Conservation (phyloP, 2,888 invertebrate species). For the Rhamphomyia laevipes region DNA sequence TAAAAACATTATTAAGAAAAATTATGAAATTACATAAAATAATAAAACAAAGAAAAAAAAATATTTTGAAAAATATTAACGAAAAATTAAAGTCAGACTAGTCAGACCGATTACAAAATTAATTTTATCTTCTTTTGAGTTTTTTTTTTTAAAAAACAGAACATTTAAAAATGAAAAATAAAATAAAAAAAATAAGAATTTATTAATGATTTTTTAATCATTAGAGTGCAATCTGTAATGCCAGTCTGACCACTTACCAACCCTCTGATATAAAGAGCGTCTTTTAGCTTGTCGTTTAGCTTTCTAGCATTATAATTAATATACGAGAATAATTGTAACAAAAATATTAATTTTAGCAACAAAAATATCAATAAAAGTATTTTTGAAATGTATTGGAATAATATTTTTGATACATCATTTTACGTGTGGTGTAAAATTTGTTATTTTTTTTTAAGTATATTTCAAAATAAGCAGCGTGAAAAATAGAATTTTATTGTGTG, state of each 20-base stretch:
- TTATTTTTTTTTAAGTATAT: slow-evolving; percentile 2
- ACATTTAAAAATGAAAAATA: too few relatives aligned
- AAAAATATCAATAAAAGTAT: background rate
- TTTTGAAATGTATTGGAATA: background rate
- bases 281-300: slow-evolving; percentile 60
- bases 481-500: slow-evolving; percentile 8
- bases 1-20: too few relatives aligned
- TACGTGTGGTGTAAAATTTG: slow-evolving; percentile 8
- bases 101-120: slow-evolving; percentile 11
- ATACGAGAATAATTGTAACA: background rate
- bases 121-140: background rate
- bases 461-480: slow-evolving; percentile 14
- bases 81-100: slow-evolving; percentile 21
- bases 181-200: background rate
- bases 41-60: slow-evolving; percentile 2
- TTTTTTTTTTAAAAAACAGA: too few relatives aligned
- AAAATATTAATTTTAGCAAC: background rate
- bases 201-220: background rate
- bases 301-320: slow-evolving; percentile 39
- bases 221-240: slow-evolving; percentile 9
- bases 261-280: slow-evolving; percentile 63
- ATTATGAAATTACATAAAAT: background rate
- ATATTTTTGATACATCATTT: background rate
- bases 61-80: slow-evolving; percentile 10
- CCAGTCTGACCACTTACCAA: slow-evolving; percentile 52